Percentiles rank a stretch among this genome's conserved stretches.
Evolutionary conservation across 1,140 invertebrate genomes (phyloP).

Genomic region (Manduca sexta): DNA sequence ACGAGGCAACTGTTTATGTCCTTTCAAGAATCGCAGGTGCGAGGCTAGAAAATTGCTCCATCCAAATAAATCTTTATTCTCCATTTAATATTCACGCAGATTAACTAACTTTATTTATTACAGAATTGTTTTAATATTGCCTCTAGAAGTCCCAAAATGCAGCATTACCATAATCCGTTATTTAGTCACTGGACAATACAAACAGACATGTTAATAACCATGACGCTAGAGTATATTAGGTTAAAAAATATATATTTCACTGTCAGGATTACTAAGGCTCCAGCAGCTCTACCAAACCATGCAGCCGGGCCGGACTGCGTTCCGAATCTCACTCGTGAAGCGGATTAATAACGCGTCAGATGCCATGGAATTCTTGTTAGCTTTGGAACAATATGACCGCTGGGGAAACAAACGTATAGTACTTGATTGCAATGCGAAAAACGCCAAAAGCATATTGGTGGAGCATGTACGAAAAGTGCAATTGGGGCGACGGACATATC

Average conservation of each 20-base stretch:
- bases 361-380: slow-evolving; percentile 86
- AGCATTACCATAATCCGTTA: too few relatives aligned
- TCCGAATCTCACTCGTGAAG: slow-evolving; percentile 89
- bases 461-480: slow-evolving; percentile 90
- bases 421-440: slow-evolving; percentile 89
- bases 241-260: slow-evolving; percentile 7
- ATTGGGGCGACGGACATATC: slow-evolving; percentile 90
- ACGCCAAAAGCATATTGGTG: slow-evolving; percentile 91
- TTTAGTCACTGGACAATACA: too few relatives aligned
- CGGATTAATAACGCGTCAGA: slow-evolving; percentile 86
- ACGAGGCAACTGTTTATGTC: too few relatives aligned
- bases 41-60: too few relatives aligned
- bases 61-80: too few relatives aligned
- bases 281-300: slow-evolving; percentile 23
- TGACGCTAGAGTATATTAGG: too few relatives aligned
- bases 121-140: too few relatives aligned
- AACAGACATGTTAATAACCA: too few relatives aligned
- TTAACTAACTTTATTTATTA: too few relatives aligned
- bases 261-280: slow-evolving; percentile 77
- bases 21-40: too few relatives aligned
- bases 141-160: too few relatives aligned
- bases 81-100: too few relatives aligned
- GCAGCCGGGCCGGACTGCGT: slow-evolving; percentile 81
- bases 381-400: slow-evolving; percentile 84
- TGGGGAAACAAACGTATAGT: slow-evolving; percentile 92